Evolutionary conservation across 2,888 invertebrate genomes (phyloP).

Genomic region (Euproctis similis): DNA sequence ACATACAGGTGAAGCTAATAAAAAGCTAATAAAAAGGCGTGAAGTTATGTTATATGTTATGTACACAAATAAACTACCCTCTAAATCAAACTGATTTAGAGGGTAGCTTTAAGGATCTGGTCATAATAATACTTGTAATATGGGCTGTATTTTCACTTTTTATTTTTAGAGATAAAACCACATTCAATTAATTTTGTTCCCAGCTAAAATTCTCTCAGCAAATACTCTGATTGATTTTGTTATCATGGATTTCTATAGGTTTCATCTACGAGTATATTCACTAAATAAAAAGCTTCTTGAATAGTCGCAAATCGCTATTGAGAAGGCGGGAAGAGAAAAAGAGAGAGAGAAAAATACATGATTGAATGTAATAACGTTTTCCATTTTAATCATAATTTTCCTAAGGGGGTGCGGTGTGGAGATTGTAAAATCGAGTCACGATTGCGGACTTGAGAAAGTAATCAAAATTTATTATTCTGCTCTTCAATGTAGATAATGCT

Average conservation of each 20-base stretch:
- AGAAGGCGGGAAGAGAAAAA: no score
- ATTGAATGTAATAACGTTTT: conserved; percentile 44
- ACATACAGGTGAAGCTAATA: no score
- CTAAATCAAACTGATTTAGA: no score
- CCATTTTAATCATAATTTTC: conserved; percentile 61
- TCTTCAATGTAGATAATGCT: conserved; percentile 54
- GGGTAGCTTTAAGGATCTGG: no score
- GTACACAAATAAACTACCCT: no score
- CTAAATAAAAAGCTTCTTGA: conserved; percentile 15
- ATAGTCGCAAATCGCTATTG: conserved; percentile 22
- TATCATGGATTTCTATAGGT: conserved; percentile 10
- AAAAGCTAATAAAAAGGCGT: no score
- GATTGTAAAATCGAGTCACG: conserved; percentile 68
- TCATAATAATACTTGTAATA: no score
- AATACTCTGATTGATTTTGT: not conserved
- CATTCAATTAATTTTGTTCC: no score
- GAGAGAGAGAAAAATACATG: conserved; percentile 17
- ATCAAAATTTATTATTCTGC: conserved; percentile 70
- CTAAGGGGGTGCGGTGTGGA: conserved; percentile 46
- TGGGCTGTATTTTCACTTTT: no score
- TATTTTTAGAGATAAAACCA: no score
- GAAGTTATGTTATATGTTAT: no score
- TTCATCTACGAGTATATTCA: conserved; percentile 22
- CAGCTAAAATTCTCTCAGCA: not conserved
- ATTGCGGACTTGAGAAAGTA: conserved; percentile 69